A percentile compares a stretch with the other conserved stretches of the same genome.
phyloP scores from a whole-genome alignment of 1,140 invertebrate genomes.

The Ceratosolen fusciceps region DNA sequence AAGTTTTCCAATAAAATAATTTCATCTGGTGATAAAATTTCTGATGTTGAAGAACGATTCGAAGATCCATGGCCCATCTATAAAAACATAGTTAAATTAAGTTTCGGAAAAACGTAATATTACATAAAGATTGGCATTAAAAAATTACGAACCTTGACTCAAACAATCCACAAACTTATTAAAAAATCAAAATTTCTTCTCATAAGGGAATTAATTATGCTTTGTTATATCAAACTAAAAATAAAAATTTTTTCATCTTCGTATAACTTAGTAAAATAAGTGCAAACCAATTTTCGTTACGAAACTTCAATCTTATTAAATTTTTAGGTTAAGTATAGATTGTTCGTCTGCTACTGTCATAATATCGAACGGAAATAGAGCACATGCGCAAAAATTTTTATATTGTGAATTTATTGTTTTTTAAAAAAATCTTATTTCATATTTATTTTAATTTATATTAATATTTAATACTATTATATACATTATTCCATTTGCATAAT shows the following conservation, averaged over 20 bases:
- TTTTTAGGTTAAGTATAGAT: conserved; percentile 36
- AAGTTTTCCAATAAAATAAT: conserved; percentile 67
- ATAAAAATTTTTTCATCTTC: neutral
- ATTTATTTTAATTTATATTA: too few species aligned
- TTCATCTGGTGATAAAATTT: conserved; percentile 67
- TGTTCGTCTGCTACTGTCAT: conserved; percentile 21
- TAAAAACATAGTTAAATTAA: conserved; percentile 39
- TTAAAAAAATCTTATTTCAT: neutral
- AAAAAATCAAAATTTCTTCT: neutral
- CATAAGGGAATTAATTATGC: neutral
- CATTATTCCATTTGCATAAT: too few species aligned
- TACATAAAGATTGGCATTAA: neutral
- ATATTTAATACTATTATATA: too few species aligned
- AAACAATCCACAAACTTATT: conserved; percentile 34
- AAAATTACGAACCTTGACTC: conserved; percentile 34
- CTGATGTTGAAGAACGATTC: conserved; percentile 64
- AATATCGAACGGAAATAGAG: conserved; percentile 35
- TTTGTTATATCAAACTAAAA: neutral
- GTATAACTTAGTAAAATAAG: neutral
- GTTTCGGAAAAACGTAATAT: neutral
- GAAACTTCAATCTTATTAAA: neutral
- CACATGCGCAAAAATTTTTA: conserved; percentile 16
- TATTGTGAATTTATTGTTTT: neutral
- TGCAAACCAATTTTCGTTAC: neutral
- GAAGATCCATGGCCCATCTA: conserved; percentile 71